These are phyloP conservation scores for Tupaia tana DNA, from an alignment of 2,113 vertebrate species.

Conservation along the genomic window DNA sequence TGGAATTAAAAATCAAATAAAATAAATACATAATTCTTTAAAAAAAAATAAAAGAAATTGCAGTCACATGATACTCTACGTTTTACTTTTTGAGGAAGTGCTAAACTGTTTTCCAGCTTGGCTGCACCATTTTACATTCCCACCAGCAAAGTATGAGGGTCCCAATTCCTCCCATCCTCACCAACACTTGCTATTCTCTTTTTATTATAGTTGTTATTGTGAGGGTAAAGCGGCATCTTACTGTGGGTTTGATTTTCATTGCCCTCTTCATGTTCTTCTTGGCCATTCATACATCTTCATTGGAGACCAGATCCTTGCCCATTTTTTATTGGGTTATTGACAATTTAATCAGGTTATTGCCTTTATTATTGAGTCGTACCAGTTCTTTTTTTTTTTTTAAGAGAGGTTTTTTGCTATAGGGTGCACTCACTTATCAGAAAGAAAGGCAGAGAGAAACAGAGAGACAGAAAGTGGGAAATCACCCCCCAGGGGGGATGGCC, in stretches of 20 bases:
- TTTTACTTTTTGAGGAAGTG: neutral
- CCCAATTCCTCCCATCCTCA: neutral
- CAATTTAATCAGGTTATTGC: neutral
- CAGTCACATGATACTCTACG: neutral
- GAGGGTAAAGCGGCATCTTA: neutral
- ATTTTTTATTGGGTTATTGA: conserved; percentile 29
- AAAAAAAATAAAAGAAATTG: no score
- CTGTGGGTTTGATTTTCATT: conserved; percentile 16
- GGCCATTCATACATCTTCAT: neutral
- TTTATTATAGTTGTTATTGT: neutral
- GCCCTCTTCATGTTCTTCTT: neutral
- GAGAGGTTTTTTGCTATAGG: no score
- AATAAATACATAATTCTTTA: no score
- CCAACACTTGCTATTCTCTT: neutral
- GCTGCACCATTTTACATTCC: neutral
- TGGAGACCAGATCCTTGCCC: neutral
- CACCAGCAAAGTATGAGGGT: neutral
- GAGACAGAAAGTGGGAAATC: no score
- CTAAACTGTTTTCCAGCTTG: neutral
- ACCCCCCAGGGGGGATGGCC: no score
- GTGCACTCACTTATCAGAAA: no score
- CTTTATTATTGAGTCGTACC: neutral
- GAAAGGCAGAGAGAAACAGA: no score
- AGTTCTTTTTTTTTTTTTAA: neutral
- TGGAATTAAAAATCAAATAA: no score